Percentiles rank a stretch among this genome's conserved stretches.
Evolutionary conservation across 2,797 vertebrate species (phyloP).

Genomic region (Clarias pachynema): DNA sequence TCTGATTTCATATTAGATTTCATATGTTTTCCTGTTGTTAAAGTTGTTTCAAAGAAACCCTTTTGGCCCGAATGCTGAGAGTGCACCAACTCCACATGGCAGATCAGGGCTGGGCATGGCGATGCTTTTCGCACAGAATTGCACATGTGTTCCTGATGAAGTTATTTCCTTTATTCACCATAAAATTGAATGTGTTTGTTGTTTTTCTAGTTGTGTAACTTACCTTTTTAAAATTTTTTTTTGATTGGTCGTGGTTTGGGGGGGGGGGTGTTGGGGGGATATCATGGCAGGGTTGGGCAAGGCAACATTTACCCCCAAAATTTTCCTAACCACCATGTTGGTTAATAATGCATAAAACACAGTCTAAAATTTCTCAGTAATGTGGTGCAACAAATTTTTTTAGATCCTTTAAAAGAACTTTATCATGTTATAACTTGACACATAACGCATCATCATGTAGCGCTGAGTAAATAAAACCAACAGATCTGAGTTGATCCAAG

Average conservation of each 20-base stretch:
- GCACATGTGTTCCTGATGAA: background rate
- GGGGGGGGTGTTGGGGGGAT: no score
- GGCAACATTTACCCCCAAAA: background rate
- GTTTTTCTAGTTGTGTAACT: background rate
- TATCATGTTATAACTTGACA: no score
- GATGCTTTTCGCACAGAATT: background rate
- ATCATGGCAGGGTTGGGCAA: background rate
- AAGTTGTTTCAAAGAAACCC: background rate
- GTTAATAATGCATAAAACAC: background rate
- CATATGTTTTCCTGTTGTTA: background rate
- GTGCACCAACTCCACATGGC: conserved; percentile 21
- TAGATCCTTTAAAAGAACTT: background rate
- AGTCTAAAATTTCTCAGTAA: background rate
- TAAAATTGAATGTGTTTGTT: background rate
- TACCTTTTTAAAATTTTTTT: background rate
- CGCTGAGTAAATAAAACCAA: background rate
- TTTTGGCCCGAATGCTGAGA: background rate
- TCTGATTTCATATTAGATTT: background rate
- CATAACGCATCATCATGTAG: background rate
- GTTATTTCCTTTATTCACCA: background rate
- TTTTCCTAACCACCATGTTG: no score
- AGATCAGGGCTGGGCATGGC: conserved; percentile 21
- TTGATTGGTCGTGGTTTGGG: no score
- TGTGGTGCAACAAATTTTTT: background rate
- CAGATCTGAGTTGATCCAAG: background rate